phyloP scores from a whole-genome alignment of 2,888 invertebrate species.

The Melanophora roralis region DNA sequence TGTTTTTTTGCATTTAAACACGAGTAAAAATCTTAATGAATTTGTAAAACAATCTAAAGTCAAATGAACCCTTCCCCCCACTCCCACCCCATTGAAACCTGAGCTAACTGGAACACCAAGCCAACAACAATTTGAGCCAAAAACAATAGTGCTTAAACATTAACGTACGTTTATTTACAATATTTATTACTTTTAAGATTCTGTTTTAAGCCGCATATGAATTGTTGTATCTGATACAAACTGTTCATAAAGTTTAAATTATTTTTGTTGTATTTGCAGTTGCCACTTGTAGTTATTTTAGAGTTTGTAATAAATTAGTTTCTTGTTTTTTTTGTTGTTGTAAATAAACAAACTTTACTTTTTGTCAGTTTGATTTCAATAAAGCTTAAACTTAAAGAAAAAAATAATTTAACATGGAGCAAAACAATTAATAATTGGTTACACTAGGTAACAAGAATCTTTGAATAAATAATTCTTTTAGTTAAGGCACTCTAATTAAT shows the following conservation, averaged over 20 bases:
- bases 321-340: not conserved
- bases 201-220: not conserved
- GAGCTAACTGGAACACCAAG: slow-evolving; percentile 57
- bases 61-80: slow-evolving; percentile 72
- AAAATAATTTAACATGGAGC: not conserved
- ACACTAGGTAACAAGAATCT: slow-evolving; percentile 12
- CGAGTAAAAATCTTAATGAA: slow-evolving; percentile 40
- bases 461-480: not conserved
- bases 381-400: not conserved
- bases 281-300: slow-evolving; percentile 33
- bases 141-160: slow-evolving; percentile 57
- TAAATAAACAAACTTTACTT: slow-evolving; percentile 43
- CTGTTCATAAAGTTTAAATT: slow-evolving; percentile 44
- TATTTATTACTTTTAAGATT: not conserved
- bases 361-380: slow-evolving; percentile 21
- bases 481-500: too few relatives aligned
- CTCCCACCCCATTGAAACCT: slow-evolving; percentile 74
- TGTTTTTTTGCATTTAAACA: slow-evolving; percentile 32
- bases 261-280: slow-evolving; percentile 50
- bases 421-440: not conserved
- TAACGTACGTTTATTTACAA: slow-evolving; percentile 40
- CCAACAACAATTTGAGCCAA: not conserved
- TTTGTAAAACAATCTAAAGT: slow-evolving; percentile 38
- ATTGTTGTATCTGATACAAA: not conserved
- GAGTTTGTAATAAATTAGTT: slow-evolving; percentile 42